phyloP scores from a whole-genome alignment of 2,797 vertebrate genomes.

The Diplodus puntazzo region DNA sequence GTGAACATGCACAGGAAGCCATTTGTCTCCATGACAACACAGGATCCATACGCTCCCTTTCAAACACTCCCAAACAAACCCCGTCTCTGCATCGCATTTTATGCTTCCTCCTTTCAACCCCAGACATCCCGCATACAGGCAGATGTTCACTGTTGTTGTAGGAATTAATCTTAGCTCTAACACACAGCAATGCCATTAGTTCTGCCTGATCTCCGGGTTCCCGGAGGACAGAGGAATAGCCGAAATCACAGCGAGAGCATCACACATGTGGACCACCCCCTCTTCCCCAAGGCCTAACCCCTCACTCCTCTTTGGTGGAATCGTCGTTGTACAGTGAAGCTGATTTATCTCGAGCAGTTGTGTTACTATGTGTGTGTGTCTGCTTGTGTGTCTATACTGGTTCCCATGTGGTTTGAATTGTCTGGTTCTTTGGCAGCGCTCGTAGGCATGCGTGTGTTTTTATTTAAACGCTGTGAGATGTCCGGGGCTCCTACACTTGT shows the following conservation, averaged over 20 bases:
- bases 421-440: conserved; percentile 60
- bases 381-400: conserved; percentile 35
- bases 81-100: conserved; percentile 36
- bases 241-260: conserved; percentile 52
- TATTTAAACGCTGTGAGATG: conserved; percentile 47
- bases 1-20: conserved; percentile 25
- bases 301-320: conserved; percentile 37
- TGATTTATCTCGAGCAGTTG: conserved; percentile 67
- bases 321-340: conserved; percentile 43
- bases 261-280: conserved; percentile 61
- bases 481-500: conserved; percentile 49
- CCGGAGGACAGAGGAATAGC: conserved; percentile 45
- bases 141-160: conserved; percentile 72
- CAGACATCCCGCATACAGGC: conserved; percentile 39
- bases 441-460: conserved; percentile 60
- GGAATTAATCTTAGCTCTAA: conserved; percentile 60
- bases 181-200: conserved; percentile 57
- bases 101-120: conserved; percentile 28
- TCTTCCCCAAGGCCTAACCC: conserved; percentile 50
- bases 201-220: conserved; percentile 61
- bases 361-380: conserved; percentile 18
- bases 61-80: conserved; percentile 34
- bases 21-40: conserved; percentile 45
- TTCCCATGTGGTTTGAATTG: conserved; percentile 74
- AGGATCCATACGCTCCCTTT: conserved; percentile 11